phyloP scores from a whole-genome alignment of 2,888 invertebrate species.

The Dolichomitus sp. region DNA sequence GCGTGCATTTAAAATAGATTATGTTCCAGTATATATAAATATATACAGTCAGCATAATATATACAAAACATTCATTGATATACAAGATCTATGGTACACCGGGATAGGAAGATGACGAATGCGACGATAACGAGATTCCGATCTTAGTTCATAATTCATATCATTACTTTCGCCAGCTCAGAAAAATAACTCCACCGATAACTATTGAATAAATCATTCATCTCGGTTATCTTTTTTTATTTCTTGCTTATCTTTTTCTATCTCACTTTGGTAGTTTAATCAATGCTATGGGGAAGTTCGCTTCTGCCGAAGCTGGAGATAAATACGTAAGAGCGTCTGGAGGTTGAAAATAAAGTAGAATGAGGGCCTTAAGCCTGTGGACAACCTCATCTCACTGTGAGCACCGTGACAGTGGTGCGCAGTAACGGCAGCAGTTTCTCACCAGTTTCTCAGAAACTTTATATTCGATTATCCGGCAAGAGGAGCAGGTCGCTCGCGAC shows the following conservation, averaged over 20 bases:
- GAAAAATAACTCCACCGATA: neutral
- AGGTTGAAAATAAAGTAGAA: constrained; percentile 5
- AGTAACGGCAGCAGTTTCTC: constrained; percentile 38
- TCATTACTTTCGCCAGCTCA: neutral
- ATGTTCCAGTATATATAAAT: neutral
- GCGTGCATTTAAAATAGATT: neutral
- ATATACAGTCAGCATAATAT: neutral
- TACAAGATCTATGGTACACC: neutral
- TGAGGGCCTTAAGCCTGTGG: neutral
- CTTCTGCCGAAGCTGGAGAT: neutral
- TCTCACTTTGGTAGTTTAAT: neutral
- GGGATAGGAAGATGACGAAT: neutral
- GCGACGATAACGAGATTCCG: neutral
- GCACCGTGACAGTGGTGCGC: constrained; percentile 18
- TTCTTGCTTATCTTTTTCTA: neutral
- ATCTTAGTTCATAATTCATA: constrained; percentile 17
- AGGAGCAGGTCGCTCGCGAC: constrained; percentile 34
- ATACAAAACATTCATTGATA: neutral
- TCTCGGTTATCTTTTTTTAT: neutral
- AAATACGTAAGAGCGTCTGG: constrained; percentile 3
- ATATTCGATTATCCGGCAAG: constrained; percentile 69
- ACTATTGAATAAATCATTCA: constrained; percentile 28
- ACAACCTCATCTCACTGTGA: constrained; percentile 13
- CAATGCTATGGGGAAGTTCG: neutral
- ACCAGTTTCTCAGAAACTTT: constrained; percentile 68